Evolutionary conservation across 2,888 invertebrate species (phyloP), one percentile per base, ranked within the genome.

Genomic region (Drosophila acutilabella): DNA sequence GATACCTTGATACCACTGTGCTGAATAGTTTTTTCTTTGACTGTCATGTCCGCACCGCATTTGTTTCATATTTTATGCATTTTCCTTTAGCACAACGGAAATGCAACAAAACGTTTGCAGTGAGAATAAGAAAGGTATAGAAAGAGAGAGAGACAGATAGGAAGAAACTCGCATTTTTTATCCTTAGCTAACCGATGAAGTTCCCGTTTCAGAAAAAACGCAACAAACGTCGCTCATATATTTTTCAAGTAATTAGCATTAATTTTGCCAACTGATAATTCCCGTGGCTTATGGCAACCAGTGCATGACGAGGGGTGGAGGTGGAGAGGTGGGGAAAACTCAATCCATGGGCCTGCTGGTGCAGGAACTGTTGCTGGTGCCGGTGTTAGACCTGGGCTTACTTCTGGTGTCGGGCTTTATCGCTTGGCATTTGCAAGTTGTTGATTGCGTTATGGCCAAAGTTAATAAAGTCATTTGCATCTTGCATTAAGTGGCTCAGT

Each of bases 221-320:
- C 64, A 23, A 56, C 74, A 74, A 81, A 67, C 71, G 79, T 71
- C 80, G 72, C 76, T 78, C 88, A 89, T 90, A 89, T 87, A 89
- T 89, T 89, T 85, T 88, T 85, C 84, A 89, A 89, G 89, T 89
- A 89, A 89, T 89, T 90, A 90, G 90, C 89, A 89, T 89, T 89
- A 90, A 89, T 90, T 89, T 89, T 81, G 76, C 89, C 83, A 88
- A 89, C 90, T 89, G 84, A 84, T 84, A 86, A 76, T 84, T 72
- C 82, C 71, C 58, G 64, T 53, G 67, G 74, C 81, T 77, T 79
- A 68, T 51, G 65, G 67, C 61, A 50, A 40, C 53, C 64, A 71
- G 66, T 66, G 71, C 71, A 53, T 51, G 44, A 60, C 48, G 57
- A 8, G 2, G 2, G 2, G 45, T 2, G 18, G 2, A 3, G 2